A percentile compares a stretch with the other conserved stretches of the same genome.
Evolutionary conservation across 2,888 invertebrate genomes (phyloP).

Genomic region (Cosmorhoe ocellata): DNA sequence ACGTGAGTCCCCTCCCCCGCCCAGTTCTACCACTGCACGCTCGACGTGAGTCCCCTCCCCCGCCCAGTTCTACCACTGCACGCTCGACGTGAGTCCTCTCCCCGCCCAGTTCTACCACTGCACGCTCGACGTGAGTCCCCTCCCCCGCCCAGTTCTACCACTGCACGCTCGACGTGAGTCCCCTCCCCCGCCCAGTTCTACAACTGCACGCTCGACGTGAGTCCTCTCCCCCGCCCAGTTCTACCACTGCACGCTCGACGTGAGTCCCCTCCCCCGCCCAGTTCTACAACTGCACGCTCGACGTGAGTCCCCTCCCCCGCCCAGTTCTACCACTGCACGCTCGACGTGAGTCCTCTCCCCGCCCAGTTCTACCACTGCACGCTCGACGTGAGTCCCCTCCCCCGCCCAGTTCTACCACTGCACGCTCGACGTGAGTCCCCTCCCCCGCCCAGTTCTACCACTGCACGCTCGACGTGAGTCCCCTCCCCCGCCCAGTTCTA

Average conservation of each 20-base stretch:
- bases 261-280: too few species aligned
- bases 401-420: conserved; percentile 98
- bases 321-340: conserved; percentile 95
- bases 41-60: too few species aligned
- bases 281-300: conserved; percentile 92
- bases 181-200: conserved; percentile 99
- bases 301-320: too few species aligned
- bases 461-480: conserved; percentile 83
- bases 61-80: conserved; percentile 97
- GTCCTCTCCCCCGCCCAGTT: too few species aligned
- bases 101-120: conserved; percentile 98
- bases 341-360: too few species aligned
- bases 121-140: conserved; percentile 77
- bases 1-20: too few species aligned
- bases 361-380: conserved; percentile 97
- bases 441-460: conserved; percentile 99
- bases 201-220: conserved; percentile 86
- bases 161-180: conserved; percentile 83
- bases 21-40: conserved; percentile 95
- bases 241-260: conserved; percentile 89
- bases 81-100: too few species aligned
- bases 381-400: too few species aligned
- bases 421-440: conserved; percentile 77
- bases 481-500: conserved; percentile 99
- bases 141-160: conserved; percentile 99